Conservation (phyloP, 2,888 invertebrate genomes). For the Lasioglossum marginatum region DNA sequence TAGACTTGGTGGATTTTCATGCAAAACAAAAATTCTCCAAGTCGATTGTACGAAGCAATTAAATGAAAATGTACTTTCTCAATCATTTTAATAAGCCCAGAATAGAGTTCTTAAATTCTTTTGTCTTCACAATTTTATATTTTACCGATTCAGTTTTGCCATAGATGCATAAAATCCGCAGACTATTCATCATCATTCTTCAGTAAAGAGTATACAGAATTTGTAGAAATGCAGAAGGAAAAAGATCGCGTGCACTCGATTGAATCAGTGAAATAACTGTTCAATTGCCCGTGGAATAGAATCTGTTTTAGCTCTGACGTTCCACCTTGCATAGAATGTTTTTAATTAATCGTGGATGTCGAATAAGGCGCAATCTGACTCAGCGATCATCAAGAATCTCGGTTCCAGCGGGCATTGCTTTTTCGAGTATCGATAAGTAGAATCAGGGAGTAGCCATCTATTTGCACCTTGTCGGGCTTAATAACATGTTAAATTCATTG, state of each 20-base stretch:
- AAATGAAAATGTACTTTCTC: too few relatives aligned
- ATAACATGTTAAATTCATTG: constrained; percentile 42
- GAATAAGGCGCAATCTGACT: neutral
- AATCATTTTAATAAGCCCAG: too few relatives aligned
- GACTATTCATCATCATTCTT: neutral
- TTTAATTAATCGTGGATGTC: neutral
- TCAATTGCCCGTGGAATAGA: neutral
- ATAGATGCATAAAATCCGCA: too few relatives aligned
- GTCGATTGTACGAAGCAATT: too few relatives aligned
- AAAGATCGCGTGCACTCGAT: neutral
- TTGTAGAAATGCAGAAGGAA: neutral
- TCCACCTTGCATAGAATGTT: neutral
- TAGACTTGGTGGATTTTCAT: too few relatives aligned
- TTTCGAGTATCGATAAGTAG: neutral
- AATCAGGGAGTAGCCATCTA: constrained; percentile 12
- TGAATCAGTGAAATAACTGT: neutral
- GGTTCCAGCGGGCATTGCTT: neutral
- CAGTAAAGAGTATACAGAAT: neutral
- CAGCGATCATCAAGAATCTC: neutral
- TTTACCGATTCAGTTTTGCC: too few relatives aligned
- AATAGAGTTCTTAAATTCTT: too few relatives aligned
- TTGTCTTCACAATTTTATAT: too few relatives aligned
- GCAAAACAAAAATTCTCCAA: too few relatives aligned
- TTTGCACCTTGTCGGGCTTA: constrained; percentile 44
- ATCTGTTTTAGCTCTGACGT: neutral